Base-by-base conservation (phyloP, 2,113 vertebrate species). In the Takifugu bimaculatus region DNA sequence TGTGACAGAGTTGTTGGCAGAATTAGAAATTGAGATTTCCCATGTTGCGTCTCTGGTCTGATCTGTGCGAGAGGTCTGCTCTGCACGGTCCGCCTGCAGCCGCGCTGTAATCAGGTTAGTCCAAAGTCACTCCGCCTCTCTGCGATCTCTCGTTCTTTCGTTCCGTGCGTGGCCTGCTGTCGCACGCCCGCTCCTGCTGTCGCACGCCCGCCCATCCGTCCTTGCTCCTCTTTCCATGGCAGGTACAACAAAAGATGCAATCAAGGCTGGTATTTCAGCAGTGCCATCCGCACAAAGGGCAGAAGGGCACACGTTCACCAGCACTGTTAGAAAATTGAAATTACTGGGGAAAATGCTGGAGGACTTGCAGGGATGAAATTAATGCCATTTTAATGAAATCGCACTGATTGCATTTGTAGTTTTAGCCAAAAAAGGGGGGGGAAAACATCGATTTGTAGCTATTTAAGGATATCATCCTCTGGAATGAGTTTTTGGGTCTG, bases 91-190 rank as follows among this genome's bases (percentile, higher is more conserved):
- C 49, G 70, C 66, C 65, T 60, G 64, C 50, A 66, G 75, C 50
- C 50, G 44, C 44, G 51, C 26, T 32, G 42, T 64, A 70, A 73
- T 28, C 70, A 55, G 65, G 39, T 71, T 60, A 57, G 53, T 53
- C 68, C 60, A 65, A 47, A 75, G 60, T 61, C 50, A 49, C 58
- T 60, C 57, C 49, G 42, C 56, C 60, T 63, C 32, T 26, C 42
- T 2, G 13, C 35, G 27, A 32, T 65, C 56, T 50, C 20, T 47
- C 68, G 61, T 29, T 54, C 57, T 39, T 56, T 65, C 20, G 20
- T 20, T 20, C 20, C 20, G 20, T 61, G 51, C 13, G 53, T 39
- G 57, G 63, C 63, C 68, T 29, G n/a, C 63, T 57, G 67, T 68
- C 63, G 26, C 60, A 50, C 59, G 26, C n/a, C 42, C 27, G 35